Evolutionary conservation across 2,888 invertebrate species (phyloP).

Genomic region (Yponomeuta sedellus): DNA sequence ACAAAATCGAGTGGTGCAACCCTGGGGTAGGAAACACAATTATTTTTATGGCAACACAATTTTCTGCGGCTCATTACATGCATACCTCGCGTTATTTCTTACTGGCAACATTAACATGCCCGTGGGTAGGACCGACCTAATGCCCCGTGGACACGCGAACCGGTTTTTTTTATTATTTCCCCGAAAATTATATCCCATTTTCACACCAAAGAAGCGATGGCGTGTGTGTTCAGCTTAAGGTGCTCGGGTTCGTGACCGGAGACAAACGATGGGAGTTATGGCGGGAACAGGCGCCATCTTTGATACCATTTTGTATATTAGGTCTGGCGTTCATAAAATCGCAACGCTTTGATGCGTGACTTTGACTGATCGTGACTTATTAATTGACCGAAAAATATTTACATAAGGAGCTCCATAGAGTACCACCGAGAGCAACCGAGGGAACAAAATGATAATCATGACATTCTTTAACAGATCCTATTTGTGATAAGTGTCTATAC

Average conservation of each 20-base stretch:
- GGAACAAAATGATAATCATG: too few relatives aligned
- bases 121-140: conserved; percentile 65
- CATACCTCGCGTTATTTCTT: conserved; percentile 57
- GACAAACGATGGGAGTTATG: conserved; percentile 46
- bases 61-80: conserved; percentile 74
- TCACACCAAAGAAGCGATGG: conserved; percentile 55
- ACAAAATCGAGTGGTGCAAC: conserved; percentile 51
- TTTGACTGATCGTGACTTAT: neutral
- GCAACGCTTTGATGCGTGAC: neutral
- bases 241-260: conserved; percentile 57
- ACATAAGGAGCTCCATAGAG: too few relatives aligned
- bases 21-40: conserved; percentile 63
- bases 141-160: conserved; percentile 71
- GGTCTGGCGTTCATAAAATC: neutral
- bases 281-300: conserved; percentile 28
- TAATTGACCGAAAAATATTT: neutral
- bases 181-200: conserved; percentile 72
- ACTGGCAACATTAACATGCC: conserved; percentile 70
- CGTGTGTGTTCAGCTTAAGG: conserved; percentile 50
- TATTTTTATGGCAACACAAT: conserved; percentile 77
- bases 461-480: too few relatives aligned
- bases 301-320: conserved; percentile 35
- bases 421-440: too few relatives aligned
- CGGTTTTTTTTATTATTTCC: conserved; percentile 72
- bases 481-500: too few relatives aligned